Evolutionary conservation across 1,140 invertebrate genomes (phyloP).

Genomic region (Coenobita brevimanus): DNA sequence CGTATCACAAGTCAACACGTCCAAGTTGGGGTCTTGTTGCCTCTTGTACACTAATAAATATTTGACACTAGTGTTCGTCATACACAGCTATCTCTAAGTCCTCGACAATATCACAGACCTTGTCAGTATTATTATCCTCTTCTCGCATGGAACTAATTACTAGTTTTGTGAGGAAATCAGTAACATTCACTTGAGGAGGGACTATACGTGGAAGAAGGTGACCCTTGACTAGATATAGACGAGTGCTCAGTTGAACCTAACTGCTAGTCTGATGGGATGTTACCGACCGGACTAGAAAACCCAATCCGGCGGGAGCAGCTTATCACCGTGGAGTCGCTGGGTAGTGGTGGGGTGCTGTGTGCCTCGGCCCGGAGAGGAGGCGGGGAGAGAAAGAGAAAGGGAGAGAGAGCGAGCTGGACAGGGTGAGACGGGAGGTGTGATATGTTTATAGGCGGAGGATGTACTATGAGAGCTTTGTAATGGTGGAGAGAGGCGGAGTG

Average conservation of each 20-base stretch:
- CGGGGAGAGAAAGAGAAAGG: not conserved
- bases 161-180: no score
- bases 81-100: no score
- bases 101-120: no score
- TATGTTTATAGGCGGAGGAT: not conserved
- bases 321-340: constrained; percentile 14
- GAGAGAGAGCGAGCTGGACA: constrained; percentile 10
- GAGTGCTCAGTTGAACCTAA: constrained; percentile 54
- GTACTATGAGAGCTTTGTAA: not conserved
- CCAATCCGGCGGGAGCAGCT: constrained; percentile 42
- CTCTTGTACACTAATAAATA: no score
- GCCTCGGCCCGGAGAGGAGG: constrained; percentile 7
- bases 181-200: no score
- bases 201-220: no score
- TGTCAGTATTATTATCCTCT: no score
- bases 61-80: no score
- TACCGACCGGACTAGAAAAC: constrained; percentile 20
- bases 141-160: no score
- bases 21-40: no score
- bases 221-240: constrained; percentile 48
- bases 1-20: no score
- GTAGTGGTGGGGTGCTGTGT: constrained; percentile 15
- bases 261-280: constrained; percentile 36
- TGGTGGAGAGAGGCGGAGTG: not conserved
- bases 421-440: not conserved